phyloP scores from a whole-genome alignment of 2,888 invertebrate genomes.

The Nycteola revayana region DNA sequence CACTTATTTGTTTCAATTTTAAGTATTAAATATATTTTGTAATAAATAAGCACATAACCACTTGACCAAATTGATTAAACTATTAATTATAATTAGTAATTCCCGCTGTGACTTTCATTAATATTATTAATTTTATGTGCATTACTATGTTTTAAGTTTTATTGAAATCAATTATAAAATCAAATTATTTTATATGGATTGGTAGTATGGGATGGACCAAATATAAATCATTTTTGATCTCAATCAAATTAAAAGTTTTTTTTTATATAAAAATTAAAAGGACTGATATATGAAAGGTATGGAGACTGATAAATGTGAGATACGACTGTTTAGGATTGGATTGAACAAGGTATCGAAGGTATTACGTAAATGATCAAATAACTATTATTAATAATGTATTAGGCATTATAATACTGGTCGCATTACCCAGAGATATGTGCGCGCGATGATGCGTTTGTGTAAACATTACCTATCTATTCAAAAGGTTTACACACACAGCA shows the following conservation, averaged over 20 bases:
- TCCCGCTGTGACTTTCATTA: slow-evolving; percentile 35
- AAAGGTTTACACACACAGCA: too few relatives aligned
- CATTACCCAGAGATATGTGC: too few relatives aligned
- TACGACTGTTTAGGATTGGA: not conserved
- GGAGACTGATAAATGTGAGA: slow-evolving; percentile 28
- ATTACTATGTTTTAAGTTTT: not conserved
- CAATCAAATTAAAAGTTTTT: slow-evolving; percentile 22
- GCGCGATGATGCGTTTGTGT: too few relatives aligned
- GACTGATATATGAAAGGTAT: slow-evolving; percentile 15
- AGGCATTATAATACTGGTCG: too few relatives aligned
- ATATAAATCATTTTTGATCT: slow-evolving; percentile 44
- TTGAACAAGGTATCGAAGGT: too few relatives aligned
- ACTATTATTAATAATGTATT: too few relatives aligned
- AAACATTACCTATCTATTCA: too few relatives aligned
- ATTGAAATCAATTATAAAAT: slow-evolving; percentile 19
- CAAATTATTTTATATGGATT: slow-evolving; percentile 21
- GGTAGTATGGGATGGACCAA: slow-evolving; percentile 43
- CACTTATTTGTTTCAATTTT: too few relatives aligned
- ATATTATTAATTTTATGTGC: slow-evolving; percentile 37
- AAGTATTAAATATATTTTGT: too few relatives aligned
- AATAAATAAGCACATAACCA: too few relatives aligned
- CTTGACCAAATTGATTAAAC: too few relatives aligned
- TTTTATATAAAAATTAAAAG: slow-evolving; percentile 9
- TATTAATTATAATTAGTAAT: slow-evolving; percentile 19
- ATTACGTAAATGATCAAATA: too few relatives aligned